A percentile compares a stretch with the other conserved stretches of the same genome.
These are phyloP conservation scores for Beroe forskalii DNA, from an alignment of 37 sponge, comb jelly and placozoan species.

Conservation along the genomic window DNA sequence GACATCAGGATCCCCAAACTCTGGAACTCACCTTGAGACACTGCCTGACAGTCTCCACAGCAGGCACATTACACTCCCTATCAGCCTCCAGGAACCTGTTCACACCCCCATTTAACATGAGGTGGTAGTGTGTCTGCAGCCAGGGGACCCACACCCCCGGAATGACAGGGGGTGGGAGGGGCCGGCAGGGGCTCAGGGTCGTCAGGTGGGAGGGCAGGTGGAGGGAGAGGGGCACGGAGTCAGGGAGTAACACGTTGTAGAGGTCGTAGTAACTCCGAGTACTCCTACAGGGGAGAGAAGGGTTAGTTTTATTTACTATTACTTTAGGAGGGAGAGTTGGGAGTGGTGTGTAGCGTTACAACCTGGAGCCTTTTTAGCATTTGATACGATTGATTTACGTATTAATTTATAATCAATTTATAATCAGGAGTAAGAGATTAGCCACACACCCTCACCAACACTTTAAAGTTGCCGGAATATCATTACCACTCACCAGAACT, in stretches of 20 bases:
- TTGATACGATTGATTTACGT: no score
- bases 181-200: constrained; percentile 26
- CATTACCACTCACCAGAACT: constrained; percentile 54
- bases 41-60: neutral
- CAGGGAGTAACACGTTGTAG: constrained; percentile 48
- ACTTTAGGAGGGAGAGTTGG: no score
- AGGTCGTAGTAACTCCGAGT: constrained; percentile 44
- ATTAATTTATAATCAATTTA: no score
- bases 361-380: no score
- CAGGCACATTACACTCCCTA: constrained; percentile 1
- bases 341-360: no score
- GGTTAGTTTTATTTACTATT: no score
- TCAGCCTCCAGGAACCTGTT: neutral
- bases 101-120: neutral
- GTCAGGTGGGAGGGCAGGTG: constrained; percentile 63
- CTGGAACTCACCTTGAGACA: neutral
- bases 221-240: constrained; percentile 31
- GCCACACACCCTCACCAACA: no score
- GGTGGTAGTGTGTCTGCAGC: constrained; percentile 54
- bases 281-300: constrained; percentile 11
- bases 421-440: no score
- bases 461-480: no score
- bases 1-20: no score
- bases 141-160: constrained; percentile 44
- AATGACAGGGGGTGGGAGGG: constrained; percentile 51